phyloP scores from a whole-genome alignment of 64 coral and sea anemone genomes.

The Acropora yongei region DNA sequence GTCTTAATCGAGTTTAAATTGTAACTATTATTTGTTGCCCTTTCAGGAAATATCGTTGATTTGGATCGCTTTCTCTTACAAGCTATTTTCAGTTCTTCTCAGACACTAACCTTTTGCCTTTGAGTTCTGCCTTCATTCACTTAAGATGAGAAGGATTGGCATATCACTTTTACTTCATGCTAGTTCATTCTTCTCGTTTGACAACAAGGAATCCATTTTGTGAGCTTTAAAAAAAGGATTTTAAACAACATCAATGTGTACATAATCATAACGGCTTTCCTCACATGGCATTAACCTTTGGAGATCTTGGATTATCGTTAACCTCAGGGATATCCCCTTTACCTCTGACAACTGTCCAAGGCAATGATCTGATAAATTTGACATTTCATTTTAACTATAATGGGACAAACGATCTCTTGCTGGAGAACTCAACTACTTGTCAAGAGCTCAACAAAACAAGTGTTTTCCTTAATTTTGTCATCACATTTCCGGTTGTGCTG shows the following conservation, averaged over 20 bases:
- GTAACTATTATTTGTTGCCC: background rate
- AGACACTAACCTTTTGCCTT: no score
- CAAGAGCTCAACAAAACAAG: slow-evolving; percentile 1
- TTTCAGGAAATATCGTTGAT: background rate
- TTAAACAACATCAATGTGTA: background rate
- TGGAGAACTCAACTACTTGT: slow-evolving; percentile 63
- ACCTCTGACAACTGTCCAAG: slow-evolving; percentile 44
- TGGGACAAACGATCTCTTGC: slow-evolving; percentile 10
- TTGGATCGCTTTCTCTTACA: background rate
- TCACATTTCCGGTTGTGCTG: slow-evolving; percentile 64
- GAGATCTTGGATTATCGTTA: slow-evolving; percentile 23
- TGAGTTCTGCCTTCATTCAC: no score
- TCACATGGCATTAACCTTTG: slow-evolving; percentile 31
- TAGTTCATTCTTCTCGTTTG: background rate
- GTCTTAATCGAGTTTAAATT: background rate
- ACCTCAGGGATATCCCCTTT: slow-evolving; percentile 3
- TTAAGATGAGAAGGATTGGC: no score
- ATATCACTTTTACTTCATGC: no score
- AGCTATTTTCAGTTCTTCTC: background rate
- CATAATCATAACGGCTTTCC: background rate
- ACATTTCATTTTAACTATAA: slow-evolving; percentile 69
- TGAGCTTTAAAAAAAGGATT: background rate
- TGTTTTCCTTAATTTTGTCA: slow-evolving; percentile 32
- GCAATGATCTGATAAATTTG: slow-evolving; percentile 67
- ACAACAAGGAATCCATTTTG: background rate